Conservation (phyloP, 2,888 invertebrate species). For the Lymantria monacha region DNA sequence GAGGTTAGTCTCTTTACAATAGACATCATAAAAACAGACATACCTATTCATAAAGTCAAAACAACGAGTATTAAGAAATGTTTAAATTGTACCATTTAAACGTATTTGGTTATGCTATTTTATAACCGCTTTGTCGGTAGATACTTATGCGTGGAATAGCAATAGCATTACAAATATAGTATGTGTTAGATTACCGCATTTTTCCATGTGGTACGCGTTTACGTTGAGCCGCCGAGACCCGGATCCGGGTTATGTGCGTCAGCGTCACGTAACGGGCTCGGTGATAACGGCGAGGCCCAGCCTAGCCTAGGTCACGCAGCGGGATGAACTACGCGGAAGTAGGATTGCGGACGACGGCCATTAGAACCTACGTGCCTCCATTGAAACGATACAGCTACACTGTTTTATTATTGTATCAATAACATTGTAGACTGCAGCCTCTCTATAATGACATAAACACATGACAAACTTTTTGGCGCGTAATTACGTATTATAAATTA, state of each 20-base stretch:
- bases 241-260: constrained; percentile 74
- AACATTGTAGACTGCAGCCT: neutral
- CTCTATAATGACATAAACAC: too few relatives aligned
- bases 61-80: neutral
- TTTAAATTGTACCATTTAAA: constrained; percentile 1
- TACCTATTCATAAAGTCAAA: too few relatives aligned
- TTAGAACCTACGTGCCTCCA: constrained; percentile 44
- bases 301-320: constrained; percentile 76
- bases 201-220: constrained; percentile 48
- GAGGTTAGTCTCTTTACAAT: too few relatives aligned
- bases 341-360: constrained; percentile 60
- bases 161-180: constrained; percentile 22
- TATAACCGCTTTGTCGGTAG: constrained; percentile 22
- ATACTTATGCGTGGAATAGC: constrained; percentile 4
- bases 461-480: too few relatives aligned
- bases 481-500: too few relatives aligned
- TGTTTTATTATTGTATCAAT: too few relatives aligned
- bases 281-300: constrained; percentile 69
- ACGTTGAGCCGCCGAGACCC: constrained; percentile 32
- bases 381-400: constrained; percentile 11
- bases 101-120: constrained; percentile 7
- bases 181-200: constrained; percentile 51
- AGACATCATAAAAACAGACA: too few relatives aligned
- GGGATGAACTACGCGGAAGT: constrained; percentile 80
- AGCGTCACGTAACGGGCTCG: constrained; percentile 77